Evolutionary conservation across 1,140 invertebrate species (phyloP).

Genomic region (Drosophila carrolli): DNA sequence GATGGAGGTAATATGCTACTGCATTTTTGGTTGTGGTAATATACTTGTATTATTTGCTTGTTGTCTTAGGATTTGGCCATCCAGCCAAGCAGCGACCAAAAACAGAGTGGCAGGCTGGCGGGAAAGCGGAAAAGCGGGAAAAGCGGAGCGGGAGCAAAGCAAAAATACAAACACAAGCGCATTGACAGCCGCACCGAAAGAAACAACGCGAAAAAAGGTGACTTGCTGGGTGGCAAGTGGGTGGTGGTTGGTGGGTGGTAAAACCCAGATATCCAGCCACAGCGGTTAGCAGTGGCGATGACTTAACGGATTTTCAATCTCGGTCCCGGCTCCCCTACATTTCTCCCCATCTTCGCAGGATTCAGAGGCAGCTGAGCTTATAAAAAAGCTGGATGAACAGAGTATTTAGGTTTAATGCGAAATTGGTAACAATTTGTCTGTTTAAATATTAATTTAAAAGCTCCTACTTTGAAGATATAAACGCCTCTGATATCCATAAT

Average conservation of each 20-base stretch:
- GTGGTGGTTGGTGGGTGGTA: conserved; percentile 2
- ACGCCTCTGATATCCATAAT: too few relatives aligned
- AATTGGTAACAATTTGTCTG: neutral
- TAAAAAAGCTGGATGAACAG: neutral
- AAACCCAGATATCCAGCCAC: conserved; percentile 51
- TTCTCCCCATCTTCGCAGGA: neutral
- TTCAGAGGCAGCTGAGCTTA: conserved; percentile 34
- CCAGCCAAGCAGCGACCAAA: conserved; percentile 34
- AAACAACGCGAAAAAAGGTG: conserved; percentile 12
- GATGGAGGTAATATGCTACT: too few relatives aligned
- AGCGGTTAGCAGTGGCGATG: conserved; percentile 78
- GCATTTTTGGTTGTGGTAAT: too few relatives aligned
- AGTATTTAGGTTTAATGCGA: neutral
- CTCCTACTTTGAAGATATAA: too few relatives aligned
- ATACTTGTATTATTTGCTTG: too few relatives aligned
- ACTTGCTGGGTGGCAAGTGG: neutral
- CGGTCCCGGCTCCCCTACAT: conserved; percentile 36
- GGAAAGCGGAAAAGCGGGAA: conserved; percentile 18
- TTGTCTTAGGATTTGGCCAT: conserved; percentile 73
- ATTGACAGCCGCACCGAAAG: conserved; percentile 45
- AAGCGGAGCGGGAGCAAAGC: conserved; percentile 53
- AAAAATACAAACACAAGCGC: conserved; percentile 70
- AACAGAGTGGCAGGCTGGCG: conserved; percentile 8
- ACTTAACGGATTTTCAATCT: conserved; percentile 83
- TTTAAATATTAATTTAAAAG: neutral